phyloP scores from a whole-genome alignment of 1,140 invertebrate species.

The Brachionus angularis region DNA sequence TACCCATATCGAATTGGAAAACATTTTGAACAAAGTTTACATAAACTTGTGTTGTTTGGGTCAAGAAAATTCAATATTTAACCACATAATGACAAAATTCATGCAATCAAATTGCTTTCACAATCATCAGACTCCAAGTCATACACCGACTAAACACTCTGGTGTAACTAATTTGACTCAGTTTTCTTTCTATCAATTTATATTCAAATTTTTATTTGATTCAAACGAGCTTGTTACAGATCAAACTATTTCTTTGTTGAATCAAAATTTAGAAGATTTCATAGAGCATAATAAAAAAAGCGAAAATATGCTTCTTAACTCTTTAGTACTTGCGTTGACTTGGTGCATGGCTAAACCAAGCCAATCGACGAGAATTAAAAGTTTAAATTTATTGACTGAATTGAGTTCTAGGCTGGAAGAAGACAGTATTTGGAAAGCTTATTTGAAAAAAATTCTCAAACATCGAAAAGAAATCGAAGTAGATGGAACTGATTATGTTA shows the following conservation, averaged over 20 bases:
- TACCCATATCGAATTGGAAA: conserved; percentile 8
- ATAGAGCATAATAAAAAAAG: neutral
- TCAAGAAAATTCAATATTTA: neutral
- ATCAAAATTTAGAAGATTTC: neutral
- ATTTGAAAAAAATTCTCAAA: neutral
- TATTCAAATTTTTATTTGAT: conserved; percentile 28
- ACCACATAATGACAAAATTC: neutral
- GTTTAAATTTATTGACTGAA: neutral
- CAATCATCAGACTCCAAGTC: conserved; percentile 5
- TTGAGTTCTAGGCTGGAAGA: neutral
- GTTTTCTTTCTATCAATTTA: conserved; percentile 15
- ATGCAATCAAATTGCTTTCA: conserved; percentile 17
- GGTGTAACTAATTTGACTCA: neutral
- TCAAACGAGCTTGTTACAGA: too few species aligned
- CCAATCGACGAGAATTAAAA: neutral
- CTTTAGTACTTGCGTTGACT: neutral
- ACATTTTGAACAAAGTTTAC: neutral
- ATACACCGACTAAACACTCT: neutral
- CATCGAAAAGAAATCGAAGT: conserved; percentile 20
- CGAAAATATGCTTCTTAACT: neutral
- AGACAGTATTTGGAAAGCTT: neutral
- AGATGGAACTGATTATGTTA: conserved; percentile 22
- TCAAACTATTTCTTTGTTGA: conserved; percentile 5
- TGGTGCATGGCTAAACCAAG: neutral
- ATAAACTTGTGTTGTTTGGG: neutral